phyloP scores from a whole-genome alignment of 2,888 invertebrate genomes.

The Laspeyria flexula region DNA sequence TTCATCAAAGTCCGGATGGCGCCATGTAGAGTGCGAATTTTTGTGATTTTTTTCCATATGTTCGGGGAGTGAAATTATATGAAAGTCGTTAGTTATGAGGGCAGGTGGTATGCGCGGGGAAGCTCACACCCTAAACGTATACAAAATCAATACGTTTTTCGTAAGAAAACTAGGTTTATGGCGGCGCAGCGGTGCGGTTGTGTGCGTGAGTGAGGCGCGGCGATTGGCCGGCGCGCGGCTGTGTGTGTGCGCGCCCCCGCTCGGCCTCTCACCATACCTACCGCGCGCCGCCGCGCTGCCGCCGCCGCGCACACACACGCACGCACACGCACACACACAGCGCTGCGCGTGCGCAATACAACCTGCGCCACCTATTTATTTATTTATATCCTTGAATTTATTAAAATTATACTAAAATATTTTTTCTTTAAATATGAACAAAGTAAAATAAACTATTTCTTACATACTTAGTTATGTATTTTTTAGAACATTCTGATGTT shows the following conservation, averaged over 20 bases:
- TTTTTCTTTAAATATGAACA: conserved; percentile 2
- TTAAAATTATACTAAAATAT: conserved; percentile 11
- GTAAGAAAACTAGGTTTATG: conserved; percentile 68
- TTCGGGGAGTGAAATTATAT: conserved; percentile 27
- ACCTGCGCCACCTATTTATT: conserved; percentile 40
- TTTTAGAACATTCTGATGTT: neutral
- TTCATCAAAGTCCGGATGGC: conserved; percentile 48
- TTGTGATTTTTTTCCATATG: conserved; percentile 65
- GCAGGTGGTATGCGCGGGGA: conserved; percentile 68
- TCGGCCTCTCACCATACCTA: conserved; percentile 71
- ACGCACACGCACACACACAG: conserved; percentile 41
- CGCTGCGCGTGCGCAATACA: conserved; percentile 34
- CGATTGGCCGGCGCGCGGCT: conserved; percentile 68
- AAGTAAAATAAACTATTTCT: neutral
- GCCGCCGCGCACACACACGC: conserved; percentile 43
- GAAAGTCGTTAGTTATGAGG: conserved; percentile 28
- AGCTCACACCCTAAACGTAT: conserved; percentile 66
- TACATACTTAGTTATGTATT: neutral
- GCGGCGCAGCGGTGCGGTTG: conserved; percentile 50
- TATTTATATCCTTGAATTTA: conserved; percentile 30
- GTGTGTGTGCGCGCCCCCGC: conserved; percentile 72
- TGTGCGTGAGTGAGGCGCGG: conserved; percentile 68
- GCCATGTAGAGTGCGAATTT: conserved; percentile 51
- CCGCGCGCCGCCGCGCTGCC: conserved; percentile 56
- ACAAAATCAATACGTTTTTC: conserved; percentile 71